phyloP scores from a whole-genome alignment of 2,113 vertebrate genomes.

The Rhinoderma darwinii region DNA sequence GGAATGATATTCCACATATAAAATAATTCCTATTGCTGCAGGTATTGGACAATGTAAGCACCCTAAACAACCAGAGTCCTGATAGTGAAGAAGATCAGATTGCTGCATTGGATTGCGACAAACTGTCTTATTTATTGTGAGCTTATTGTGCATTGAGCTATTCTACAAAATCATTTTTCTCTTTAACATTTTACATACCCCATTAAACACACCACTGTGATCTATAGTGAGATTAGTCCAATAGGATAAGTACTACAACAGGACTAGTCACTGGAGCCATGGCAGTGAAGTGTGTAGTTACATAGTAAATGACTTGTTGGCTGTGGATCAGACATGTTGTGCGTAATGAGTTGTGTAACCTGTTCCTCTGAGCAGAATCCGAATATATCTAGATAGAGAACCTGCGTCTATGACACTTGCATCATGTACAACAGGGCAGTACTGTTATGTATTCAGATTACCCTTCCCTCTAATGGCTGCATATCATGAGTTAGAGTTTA shows the following conservation, averaged over 20 bases:
- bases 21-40: too few relatives aligned
- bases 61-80: too few relatives aligned
- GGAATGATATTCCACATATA: too few relatives aligned
- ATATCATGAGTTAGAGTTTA: background rate
- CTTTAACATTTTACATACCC: background rate
- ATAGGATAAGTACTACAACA: conserved; percentile 9
- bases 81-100: too few relatives aligned
- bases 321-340: conserved; percentile 31
- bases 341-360: conserved; percentile 47
- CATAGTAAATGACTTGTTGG: conserved; percentile 36
- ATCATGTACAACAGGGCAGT: background rate
- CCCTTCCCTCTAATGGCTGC: background rate
- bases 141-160: too few relatives aligned
- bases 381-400: background rate
- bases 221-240: background rate
- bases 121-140: too few relatives aligned
- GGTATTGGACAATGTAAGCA: too few relatives aligned
- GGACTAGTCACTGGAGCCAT: background rate
- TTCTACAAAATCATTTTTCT: background rate
- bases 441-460: conserved; percentile 3
- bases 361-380: conserved; percentile 36
- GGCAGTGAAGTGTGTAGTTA: conserved; percentile 21
- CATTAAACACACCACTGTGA: conserved; percentile 3
- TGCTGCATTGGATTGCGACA: too few relatives aligned
- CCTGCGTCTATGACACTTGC: conserved; percentile 23